Base-by-base conservation (phyloP, 2,888 invertebrate species). In the Sminthurides aquaticus region DNA sequence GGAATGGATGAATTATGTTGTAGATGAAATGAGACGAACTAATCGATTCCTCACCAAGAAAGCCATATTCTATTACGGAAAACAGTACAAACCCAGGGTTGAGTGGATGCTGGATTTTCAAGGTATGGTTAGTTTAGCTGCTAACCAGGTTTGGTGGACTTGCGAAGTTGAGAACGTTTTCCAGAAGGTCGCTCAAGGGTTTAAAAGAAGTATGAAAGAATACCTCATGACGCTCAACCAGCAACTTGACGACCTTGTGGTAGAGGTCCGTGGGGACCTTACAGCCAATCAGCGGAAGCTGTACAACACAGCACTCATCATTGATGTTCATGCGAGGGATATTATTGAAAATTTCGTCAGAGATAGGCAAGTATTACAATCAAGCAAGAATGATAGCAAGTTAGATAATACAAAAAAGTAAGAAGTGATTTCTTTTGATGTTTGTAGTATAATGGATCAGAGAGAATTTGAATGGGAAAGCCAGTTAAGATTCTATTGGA, bases 131-230 rank as follows among this genome's bases (percentile, higher is more conserved):
- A 85, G 88, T 70, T 80, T 91, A 22, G 90, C 88, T 0, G 89
- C 90, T 0, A 91, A 91, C 81, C 89, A 90, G 75, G 88, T 95
- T 1, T 95, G 94, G 94, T 95, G 94, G 94, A 95, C 94, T 0
- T 91, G 91, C 5, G 94, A 95, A 78, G 91, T 93, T 0, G 95
- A 95, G 77, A 89, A 94, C 76, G 90, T 91, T 0, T 94, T 95
- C 77, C 79, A 78, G 2, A 87, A 79, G 72, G 77, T 80, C 60
- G 79, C 78, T 72, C 60, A 78, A 73, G 91, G 93, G 2, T 85
- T 88, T 71, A 91, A 92, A 78, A 81, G 88, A 15, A 91, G 92
- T 0, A 92, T 95, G 91, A 94, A 93, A 79, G 88, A 92, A 76
- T 92, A 92, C 78, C 81, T 94, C 28, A 82, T 84, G 73, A 84